phyloP scores from a whole-genome alignment of 2,888 invertebrate species.

The Drosophila lutescens region DNA sequence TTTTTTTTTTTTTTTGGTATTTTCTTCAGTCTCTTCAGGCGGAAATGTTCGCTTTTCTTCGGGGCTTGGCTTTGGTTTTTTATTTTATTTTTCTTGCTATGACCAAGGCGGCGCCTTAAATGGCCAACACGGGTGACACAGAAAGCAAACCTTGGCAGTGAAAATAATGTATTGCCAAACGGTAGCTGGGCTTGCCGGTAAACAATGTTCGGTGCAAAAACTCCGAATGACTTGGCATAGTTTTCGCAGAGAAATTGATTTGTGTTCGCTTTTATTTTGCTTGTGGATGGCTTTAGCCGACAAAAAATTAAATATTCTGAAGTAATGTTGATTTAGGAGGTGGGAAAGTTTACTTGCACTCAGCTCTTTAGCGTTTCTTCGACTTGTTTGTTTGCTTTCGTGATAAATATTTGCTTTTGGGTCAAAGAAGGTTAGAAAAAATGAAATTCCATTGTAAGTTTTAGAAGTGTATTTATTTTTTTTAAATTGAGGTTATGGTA shows the following conservation, averaged over 20 bases:
- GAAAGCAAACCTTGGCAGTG: constrained; percentile 59
- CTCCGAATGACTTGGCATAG: constrained; percentile 35
- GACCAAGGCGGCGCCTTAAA: constrained; percentile 44
- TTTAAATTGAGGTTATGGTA: too few species aligned
- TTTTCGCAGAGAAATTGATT: constrained; percentile 36
- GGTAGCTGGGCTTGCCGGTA: constrained; percentile 32
- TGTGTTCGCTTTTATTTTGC: constrained; percentile 6
- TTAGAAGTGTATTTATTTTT: too few species aligned
- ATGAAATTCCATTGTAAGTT: too few species aligned
- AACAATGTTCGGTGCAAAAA: not conserved
- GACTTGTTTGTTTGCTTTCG: not conserved
- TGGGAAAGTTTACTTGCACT: constrained; percentile 16
- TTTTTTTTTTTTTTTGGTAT: constrained; percentile 14
- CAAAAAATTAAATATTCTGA: constrained; percentile 19
- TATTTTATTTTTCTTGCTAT: not conserved
- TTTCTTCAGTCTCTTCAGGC: constrained; percentile 1
- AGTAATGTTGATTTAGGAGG: constrained; percentile 26
- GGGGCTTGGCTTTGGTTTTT: constrained; percentile 6
- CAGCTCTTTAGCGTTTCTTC: not conserved
- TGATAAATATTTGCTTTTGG: not conserved
- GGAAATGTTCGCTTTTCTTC: constrained; percentile 34
- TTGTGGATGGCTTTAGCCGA: not conserved
- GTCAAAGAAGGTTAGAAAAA: not conserved
- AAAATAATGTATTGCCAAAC: constrained; percentile 50
- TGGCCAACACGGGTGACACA: constrained; percentile 39